phyloP scores from a whole-genome alignment of 1,140 invertebrate genomes.

The Pogonognathellus flavescens region DNA sequence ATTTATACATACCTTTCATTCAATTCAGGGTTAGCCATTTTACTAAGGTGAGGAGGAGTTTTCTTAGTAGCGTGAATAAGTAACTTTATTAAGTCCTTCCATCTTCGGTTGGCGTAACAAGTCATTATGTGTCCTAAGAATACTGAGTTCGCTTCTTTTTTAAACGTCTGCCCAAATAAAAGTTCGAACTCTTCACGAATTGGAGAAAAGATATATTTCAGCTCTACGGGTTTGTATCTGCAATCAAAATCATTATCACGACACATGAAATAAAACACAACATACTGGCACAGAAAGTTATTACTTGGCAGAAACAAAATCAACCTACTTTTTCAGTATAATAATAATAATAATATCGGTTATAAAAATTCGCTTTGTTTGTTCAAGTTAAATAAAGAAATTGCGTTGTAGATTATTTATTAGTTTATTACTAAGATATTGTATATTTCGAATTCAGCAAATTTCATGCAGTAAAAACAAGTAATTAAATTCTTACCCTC shows the following conservation, averaged over 20 bases:
- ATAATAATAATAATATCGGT: too few species aligned
- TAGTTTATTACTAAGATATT: neutral
- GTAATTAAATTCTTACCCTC: slow-evolving; percentile 76
- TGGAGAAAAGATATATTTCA: slow-evolving; percentile 86
- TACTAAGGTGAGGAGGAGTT: slow-evolving; percentile 1
- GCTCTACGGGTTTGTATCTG: slow-evolving; percentile 93
- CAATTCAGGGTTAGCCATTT: slow-evolving; percentile 74
- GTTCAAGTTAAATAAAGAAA: too few species aligned
- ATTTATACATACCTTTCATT: neutral
- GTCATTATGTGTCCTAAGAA: slow-evolving; percentile 85
- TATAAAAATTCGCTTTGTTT: too few species aligned
- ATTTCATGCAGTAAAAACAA: neutral
- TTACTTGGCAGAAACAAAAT: too few species aligned
- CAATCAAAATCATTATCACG: slow-evolving; percentile 65
- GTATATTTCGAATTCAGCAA: neutral
- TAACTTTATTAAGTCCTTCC: slow-evolving; percentile 80
- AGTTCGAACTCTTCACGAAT: slow-evolving; percentile 88
- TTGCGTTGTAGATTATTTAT: too few species aligned
- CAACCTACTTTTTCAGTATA: too few species aligned
- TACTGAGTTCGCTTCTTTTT: slow-evolving; percentile 83
- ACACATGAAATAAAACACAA: too few species aligned
- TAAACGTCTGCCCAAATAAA: slow-evolving; percentile 85
- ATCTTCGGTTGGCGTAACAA: slow-evolving; percentile 81
- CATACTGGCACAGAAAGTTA: too few species aligned
- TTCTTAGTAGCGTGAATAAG: slow-evolving; percentile 80